Percentiles rank a stretch among this genome's conserved stretches.
Conservation (phyloP, 2,113 vertebrate genomes). For the Trogon surrucura region DNA sequence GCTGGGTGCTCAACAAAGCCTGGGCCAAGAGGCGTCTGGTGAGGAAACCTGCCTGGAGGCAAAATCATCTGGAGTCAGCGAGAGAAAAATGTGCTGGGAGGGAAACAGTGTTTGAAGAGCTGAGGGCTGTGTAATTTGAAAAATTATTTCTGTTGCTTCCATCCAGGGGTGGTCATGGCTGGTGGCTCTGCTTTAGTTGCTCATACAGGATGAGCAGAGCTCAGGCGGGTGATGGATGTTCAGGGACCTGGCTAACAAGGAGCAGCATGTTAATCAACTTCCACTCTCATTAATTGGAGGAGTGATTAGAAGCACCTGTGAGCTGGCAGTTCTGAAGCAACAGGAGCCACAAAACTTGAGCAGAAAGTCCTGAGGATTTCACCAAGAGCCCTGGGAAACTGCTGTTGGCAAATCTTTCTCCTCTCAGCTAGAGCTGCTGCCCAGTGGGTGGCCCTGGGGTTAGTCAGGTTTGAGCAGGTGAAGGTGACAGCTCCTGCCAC, state of each 20-base stretch:
- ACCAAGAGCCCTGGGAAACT: background rate
- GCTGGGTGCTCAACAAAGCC: background rate
- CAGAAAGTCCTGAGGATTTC: background rate
- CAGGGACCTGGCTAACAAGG: background rate
- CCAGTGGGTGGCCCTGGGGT: background rate
- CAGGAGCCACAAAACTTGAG: background rate
- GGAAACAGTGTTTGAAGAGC: background rate
- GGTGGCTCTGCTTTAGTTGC: background rate
- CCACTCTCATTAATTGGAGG: background rate
- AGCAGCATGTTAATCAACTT: background rate
- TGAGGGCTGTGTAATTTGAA: background rate
- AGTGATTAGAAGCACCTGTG: background rate
- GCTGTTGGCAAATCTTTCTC: background rate
- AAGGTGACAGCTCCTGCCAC: background rate
- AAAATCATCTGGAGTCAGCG: rapidly evolving
- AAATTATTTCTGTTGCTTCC: background rate
- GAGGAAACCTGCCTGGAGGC: background rate
- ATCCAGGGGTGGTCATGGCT: background rate
- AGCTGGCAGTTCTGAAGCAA: background rate
- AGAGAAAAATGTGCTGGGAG: background rate
- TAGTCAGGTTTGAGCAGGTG: background rate
- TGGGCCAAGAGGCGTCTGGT: background rate
- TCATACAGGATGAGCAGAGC: background rate
- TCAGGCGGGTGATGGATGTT: background rate
- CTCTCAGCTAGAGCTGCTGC: background rate